These are phyloP conservation scores for Orthosia gracilis DNA, from an alignment of 2,888 invertebrate genomes.

Conservation along the genomic window DNA sequence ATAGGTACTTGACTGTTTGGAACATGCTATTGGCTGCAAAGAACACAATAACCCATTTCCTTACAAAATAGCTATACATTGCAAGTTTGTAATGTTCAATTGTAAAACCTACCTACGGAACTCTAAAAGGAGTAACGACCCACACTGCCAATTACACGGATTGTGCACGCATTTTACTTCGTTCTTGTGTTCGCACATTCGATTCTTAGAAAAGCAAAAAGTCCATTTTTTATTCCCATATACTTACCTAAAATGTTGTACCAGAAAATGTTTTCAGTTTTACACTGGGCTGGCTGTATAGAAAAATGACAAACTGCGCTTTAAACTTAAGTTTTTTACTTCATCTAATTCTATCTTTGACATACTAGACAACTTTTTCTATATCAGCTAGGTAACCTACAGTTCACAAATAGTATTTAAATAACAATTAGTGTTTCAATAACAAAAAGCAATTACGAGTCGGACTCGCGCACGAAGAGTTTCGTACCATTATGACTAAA, in stretches of 20 bases:
- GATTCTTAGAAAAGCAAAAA: conserved; percentile 59
- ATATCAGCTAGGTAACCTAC: neutral
- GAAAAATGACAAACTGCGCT: neutral
- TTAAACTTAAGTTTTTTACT: neutral
- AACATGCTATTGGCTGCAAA: conserved; percentile 6
- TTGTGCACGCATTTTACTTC: conserved; percentile 63
- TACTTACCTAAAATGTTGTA: conserved; percentile 31
- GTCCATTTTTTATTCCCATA: conserved; percentile 54
- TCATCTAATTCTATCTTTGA: neutral
- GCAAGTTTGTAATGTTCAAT: conserved; percentile 21
- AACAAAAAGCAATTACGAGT: no score
- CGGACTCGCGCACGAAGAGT: no score
- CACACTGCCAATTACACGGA: conserved; percentile 66
- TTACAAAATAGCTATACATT: conserved; percentile 30
- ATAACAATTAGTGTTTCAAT: no score
- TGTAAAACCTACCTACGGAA: conserved; percentile 35
- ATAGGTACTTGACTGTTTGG: neutral
- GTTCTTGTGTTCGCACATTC: conserved; percentile 58
- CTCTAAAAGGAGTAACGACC: conserved; percentile 73
- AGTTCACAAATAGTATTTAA: neutral
- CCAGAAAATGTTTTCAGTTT: conserved; percentile 14
- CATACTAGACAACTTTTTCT: neutral
- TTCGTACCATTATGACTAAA: no score
- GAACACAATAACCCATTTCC: conserved; percentile 47
- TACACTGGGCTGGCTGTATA: neutral